phyloP scores from a whole-genome alignment of 2,113 vertebrate genomes.

The Atlantisia rogersi region DNA sequence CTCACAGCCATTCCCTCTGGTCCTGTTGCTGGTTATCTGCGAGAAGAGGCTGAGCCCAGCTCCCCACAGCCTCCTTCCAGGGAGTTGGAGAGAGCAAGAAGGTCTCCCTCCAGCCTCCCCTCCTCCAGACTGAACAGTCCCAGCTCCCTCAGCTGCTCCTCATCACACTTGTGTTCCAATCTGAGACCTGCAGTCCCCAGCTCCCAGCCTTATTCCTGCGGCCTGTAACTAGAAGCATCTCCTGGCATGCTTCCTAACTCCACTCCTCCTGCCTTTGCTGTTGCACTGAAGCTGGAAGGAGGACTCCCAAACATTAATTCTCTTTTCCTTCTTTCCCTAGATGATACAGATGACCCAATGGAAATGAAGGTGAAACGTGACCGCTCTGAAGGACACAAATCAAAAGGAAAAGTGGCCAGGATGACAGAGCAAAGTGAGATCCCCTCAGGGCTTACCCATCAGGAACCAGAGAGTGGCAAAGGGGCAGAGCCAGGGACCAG shows the following conservation, averaged over 20 bases:
- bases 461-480: background rate
- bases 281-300: background rate
- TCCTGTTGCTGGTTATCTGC: too few relatives aligned
- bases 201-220: background rate
- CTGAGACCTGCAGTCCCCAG: background rate
- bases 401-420: background rate
- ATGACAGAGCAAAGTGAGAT: background rate
- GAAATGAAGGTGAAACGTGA: constrained; percentile 33
- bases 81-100: too few relatives aligned
- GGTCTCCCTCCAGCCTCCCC: too few relatives aligned
- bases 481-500: background rate
- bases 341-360: constrained; percentile 47
- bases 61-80: too few relatives aligned
- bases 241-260: background rate
- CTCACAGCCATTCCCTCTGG: too few relatives aligned
- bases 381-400: background rate
- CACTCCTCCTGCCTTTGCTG: background rate
- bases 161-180: too few relatives aligned
- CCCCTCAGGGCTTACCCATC: background rate
- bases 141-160: too few relatives aligned
- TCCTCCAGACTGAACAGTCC: too few relatives aligned
- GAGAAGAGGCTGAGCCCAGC: too few relatives aligned
- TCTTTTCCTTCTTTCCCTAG: background rate
- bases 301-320: background rate
- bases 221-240: background rate